Base-by-base conservation (phyloP, 1,140 invertebrate species). In the Akabosia matsudoensis region DNA sequence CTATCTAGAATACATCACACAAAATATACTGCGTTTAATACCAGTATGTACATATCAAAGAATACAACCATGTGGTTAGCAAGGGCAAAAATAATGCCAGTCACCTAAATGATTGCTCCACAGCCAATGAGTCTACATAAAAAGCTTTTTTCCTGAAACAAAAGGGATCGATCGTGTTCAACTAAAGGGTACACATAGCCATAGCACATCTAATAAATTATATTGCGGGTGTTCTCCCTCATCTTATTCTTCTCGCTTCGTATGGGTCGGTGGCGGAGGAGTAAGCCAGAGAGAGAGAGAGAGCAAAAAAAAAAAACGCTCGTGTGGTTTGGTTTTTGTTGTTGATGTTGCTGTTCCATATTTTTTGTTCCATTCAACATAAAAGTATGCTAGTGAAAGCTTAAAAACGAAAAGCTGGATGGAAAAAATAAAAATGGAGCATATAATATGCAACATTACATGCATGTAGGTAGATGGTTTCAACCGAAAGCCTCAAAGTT, bases 241-340 rank as follows among this genome's bases (percentile, higher is more conserved):
- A n/a, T 61, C 24, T 24, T 61, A 24, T 61, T 24, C 14, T 14
- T 22, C 7, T 61, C 54, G 14, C 54, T 61, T 61, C 54, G 24
- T 61, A 14, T 61, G 54, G 61, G 61, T 61, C 54, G 54, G 14
- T 22, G 54, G 14, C 7, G 13, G 10, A 51, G 45, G 10, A 13
- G 45, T 51, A 10, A 10, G 45, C 45, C 10, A 13, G 45, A 51
- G 45, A 51, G 54, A 45, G 37, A 45, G 37, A 18, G 54, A 61
- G 54, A 24, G 54, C 14, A 22, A 61, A 61, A 61, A n/a, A 61
- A n/a, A 51, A 61, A 24, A 61, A 61, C 16, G 61, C 61, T 67
- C 2, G 10, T 67, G 61, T 67, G 61, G 24, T 61, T 61, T 61
- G 54, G 61, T 28, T 67, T 61, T 31, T 67, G 61, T 67, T 67